Evolutionary conservation across 2,888 invertebrate species (phyloP).

Genomic region (Congeria kusceri): DNA sequence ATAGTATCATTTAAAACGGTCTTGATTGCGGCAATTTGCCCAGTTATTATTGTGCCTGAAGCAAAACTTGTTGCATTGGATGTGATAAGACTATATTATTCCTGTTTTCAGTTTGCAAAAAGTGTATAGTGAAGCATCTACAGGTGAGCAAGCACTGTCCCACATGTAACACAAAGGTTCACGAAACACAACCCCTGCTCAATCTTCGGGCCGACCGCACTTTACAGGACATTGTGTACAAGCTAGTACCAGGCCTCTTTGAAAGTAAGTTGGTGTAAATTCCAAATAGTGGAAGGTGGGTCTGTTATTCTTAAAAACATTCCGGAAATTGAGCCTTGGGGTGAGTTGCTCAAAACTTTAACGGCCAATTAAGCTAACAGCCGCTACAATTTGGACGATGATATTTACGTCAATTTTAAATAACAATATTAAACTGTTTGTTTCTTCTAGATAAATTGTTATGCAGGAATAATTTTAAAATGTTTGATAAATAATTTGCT

Average conservation of each 20-base stretch:
- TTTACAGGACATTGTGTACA: conserved; percentile 84
- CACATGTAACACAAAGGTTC: conserved; percentile 83
- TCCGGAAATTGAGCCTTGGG: too few relatives aligned
- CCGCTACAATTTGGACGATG: too few relatives aligned
- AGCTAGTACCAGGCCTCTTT: conserved; percentile 83
- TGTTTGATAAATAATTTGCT: too few relatives aligned
- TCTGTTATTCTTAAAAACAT: too few relatives aligned
- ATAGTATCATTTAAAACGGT: background rate
- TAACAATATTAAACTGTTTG: too few relatives aligned
- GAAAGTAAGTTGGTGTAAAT: conserved; percentile 77
- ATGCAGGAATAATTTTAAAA: too few relatives aligned
- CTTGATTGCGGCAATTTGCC: background rate
- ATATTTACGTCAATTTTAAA: too few relatives aligned
- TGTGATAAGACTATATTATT: conserved; percentile 12
- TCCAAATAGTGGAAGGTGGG: background rate
- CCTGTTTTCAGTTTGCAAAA: conserved; percentile 83
- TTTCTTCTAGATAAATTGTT: too few relatives aligned
- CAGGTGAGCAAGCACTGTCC: conserved; percentile 84
- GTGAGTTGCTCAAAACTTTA: too few relatives aligned
- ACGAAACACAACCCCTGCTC: conserved; percentile 84
- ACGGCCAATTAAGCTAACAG: too few relatives aligned
- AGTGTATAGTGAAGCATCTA: conserved; percentile 84
- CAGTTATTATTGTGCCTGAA: background rate
- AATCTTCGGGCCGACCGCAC: conserved; percentile 83
- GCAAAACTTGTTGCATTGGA: background rate